phyloP scores from a whole-genome alignment of 2,113 vertebrate species.

The Lasiurus borealis region DNA sequence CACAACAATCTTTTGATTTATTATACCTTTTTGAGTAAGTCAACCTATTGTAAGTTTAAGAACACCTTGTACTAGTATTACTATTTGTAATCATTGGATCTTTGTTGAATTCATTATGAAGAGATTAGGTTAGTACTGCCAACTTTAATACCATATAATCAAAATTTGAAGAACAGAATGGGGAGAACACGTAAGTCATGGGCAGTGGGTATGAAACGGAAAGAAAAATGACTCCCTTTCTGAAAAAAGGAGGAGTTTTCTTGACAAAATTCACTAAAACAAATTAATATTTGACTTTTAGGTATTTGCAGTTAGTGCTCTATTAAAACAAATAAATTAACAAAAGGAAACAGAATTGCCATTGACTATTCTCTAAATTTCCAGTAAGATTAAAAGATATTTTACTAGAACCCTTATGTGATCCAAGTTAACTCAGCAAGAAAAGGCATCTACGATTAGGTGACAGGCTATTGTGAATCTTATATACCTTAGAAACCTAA shows the following conservation, averaged over 20 bases:
- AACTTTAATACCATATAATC: background rate
- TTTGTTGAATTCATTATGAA: conserved; percentile 56
- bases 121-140: background rate
- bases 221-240: conserved; percentile 13
- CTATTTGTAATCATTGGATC: conserved; percentile 8
- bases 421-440: background rate
- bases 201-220: background rate
- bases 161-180: conserved; percentile 39
- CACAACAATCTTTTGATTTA: conserved; percentile 38
- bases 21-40: conserved; percentile 41
- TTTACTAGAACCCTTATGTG: background rate
- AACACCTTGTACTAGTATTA: background rate
- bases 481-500: background rate
- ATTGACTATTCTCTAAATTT: conserved; percentile 18
- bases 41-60: conserved; percentile 53
- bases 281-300: conserved; percentile 40
- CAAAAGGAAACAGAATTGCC: background rate
- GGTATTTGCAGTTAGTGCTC: background rate
- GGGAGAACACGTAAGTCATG: conserved; percentile 6
- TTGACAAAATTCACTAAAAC: conserved; percentile 23
- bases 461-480: background rate
- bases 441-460: background rate
- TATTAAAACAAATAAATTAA: background rate
- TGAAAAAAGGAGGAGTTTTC: conserved; percentile 5
- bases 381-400: background rate